Conservation (phyloP, 2,888 invertebrate species). For the Drosophila neutralis region DNA sequence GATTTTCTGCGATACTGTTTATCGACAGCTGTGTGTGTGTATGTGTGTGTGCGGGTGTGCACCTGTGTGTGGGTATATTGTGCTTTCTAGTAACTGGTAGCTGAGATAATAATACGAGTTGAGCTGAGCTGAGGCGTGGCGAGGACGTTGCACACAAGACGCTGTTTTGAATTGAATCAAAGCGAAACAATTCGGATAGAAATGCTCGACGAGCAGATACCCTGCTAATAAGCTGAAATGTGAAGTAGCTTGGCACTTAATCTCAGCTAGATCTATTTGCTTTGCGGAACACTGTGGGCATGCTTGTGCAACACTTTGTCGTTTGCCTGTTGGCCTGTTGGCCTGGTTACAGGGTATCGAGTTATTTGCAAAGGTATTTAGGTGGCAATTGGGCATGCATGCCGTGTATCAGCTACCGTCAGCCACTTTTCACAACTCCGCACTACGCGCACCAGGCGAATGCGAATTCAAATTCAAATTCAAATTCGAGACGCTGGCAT, state of each 20-base stretch:
- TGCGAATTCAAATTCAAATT: constrained; percentile 57
- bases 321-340: neutral
- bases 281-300: neutral
- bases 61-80: constrained; percentile 11
- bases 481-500: constrained; percentile 65
- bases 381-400: constrained; percentile 66
- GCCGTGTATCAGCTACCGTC: constrained; percentile 44
- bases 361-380: constrained; percentile 47
- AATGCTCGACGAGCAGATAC: neutral
- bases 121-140: constrained; percentile 22
- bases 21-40: neutral
- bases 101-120: constrained; percentile 25
- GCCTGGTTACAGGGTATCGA: constrained; percentile 16
- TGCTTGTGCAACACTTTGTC: neutral
- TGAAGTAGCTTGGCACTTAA: neutral
- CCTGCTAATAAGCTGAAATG: neutral
- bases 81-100: constrained; percentile 19
- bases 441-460: constrained; percentile 36
- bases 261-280: neutral
- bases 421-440: constrained; percentile 61
- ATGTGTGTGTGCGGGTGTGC: neutral
- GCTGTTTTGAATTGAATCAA: constrained; percentile 42
- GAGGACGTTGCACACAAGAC: constrained; percentile 40
- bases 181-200: neutral
- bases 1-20: constrained; percentile 15